Conservation (phyloP, 2,113 vertebrate genomes). For the Chamaetylas fuelleborni region DNA sequence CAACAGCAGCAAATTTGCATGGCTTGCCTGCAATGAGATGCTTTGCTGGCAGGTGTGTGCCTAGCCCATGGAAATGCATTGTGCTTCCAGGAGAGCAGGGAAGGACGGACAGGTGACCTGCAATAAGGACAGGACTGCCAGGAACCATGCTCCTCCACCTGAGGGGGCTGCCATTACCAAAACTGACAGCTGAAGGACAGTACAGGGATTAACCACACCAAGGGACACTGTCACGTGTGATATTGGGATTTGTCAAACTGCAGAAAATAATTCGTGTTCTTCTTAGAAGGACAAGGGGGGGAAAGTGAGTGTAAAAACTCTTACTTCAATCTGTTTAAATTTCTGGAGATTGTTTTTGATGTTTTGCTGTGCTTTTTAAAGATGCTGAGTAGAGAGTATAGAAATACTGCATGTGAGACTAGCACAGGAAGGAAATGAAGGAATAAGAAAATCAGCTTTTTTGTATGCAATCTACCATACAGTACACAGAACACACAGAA, state of each 20-base stretch:
- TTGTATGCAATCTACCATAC: not conserved
- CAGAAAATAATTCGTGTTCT: not conserved
- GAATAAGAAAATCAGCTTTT: not conserved
- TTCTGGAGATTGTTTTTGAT: not conserved
- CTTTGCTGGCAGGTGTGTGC: not conserved
- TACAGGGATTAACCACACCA: not conserved
- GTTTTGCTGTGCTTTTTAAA: not conserved
- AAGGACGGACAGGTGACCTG: not conserved
- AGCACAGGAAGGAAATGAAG: not conserved
- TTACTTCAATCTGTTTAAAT: not conserved
- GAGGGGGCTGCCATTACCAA: not conserved
- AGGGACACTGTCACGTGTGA: not conserved
- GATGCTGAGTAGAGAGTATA: not conserved
- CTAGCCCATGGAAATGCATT: not conserved
- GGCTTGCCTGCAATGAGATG: not conserved
- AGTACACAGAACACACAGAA: not conserved
- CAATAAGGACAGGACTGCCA: not conserved
- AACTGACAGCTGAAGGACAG: not conserved
- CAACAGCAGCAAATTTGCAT: not conserved
- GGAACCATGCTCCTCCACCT: rapidly evolving
- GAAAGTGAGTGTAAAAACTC: not conserved
- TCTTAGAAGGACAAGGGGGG: not conserved
- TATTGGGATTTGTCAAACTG: not conserved
- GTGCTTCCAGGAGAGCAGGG: not conserved
- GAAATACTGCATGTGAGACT: not conserved